Evolutionary conservation across 1,140 invertebrate genomes (phyloP).

Genomic region (Drosophila kanapiae): DNA sequence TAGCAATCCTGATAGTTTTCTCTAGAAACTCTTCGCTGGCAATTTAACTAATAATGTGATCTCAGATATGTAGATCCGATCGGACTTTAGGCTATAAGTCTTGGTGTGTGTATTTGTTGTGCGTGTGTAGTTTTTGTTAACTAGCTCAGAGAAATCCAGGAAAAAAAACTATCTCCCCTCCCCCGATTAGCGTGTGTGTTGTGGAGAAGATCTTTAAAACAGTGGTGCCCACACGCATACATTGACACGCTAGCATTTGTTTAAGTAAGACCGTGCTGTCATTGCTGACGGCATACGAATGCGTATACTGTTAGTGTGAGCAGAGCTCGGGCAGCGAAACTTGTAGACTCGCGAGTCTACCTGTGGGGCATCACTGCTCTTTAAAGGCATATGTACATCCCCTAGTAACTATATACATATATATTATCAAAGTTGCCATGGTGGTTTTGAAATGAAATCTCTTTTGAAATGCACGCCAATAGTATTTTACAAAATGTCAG

Average conservation of each 20-base stretch:
- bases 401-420: background rate
- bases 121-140: constrained; percentile 51
- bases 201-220: background rate
- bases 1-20: constrained; percentile 18
- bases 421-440: background rate
- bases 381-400: background rate
- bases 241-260: no score
- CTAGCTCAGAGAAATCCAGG: constrained; percentile 60
- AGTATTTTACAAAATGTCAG: no score
- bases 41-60: constrained; percentile 53
- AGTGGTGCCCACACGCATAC: no score
- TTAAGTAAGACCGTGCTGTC: no score
- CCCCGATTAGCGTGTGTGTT: constrained; percentile 1
- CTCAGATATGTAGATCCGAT: constrained; percentile 29
- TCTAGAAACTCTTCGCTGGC: constrained; percentile 40
- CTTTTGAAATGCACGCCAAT: background rate
- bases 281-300: no score
- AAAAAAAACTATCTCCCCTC: background rate
- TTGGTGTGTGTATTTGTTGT: constrained; percentile 28
- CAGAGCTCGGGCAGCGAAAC: no score
- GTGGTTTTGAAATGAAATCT: background rate
- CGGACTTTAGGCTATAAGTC: constrained; percentile 50
- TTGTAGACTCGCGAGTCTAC: no score
- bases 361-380: no score
- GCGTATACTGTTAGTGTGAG: no score